Evolutionary conservation across 2,888 invertebrate genomes (phyloP), one percentile per base, ranked within the genome.

Genomic region (Cinara cedri): DNA sequence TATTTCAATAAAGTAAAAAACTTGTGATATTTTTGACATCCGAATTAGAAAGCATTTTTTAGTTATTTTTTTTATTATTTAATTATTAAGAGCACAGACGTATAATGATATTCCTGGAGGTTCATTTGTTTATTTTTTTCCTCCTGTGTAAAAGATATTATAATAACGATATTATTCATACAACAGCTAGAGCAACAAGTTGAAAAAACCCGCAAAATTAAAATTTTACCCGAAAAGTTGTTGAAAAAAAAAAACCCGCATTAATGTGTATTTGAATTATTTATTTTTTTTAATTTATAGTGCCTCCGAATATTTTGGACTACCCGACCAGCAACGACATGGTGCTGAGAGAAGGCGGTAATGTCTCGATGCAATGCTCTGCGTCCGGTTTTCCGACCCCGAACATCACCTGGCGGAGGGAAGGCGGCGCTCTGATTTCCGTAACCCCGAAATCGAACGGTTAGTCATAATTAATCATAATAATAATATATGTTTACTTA

Each of bases 371-470:
- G 75, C 89, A 91, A 16, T 97, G 96, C 85, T 94, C 93, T n/a
- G 96, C 96, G 0, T 93, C 93, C 72, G 95, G 96, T 3, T 92
- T 93, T 21, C 96, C 96, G 0, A 88, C 90, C 68, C 96, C 97
- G 0, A 90, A 89, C 14, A 94, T 96, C 82, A 92, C 91, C 78
- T 97, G 97, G 97, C 88, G 93, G 82, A 89, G 93, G 49, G 95
- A 96, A 85, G 91, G 92, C 81, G 92, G 92, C 21, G 89, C 90
- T 72, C 87, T 90, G 54, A 88, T 90, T 84, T 87, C 87, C 82
- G 86, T 89, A 4, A 81, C 81, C 24, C 85, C 85, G 63, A 85
- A 84, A 16, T 83, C 84, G 71, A 85, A 85, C 84, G 86, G 87
- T 87, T 83, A 84, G 74, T 74, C 21, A 16, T 42, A 24, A 34